A percentile compares a stretch with the other conserved stretches of the same genome.
These are phyloP conservation scores for Drosophila ficusphila DNA, from an alignment of 1,140 invertebrate genomes.

Conservation along the genomic window DNA sequence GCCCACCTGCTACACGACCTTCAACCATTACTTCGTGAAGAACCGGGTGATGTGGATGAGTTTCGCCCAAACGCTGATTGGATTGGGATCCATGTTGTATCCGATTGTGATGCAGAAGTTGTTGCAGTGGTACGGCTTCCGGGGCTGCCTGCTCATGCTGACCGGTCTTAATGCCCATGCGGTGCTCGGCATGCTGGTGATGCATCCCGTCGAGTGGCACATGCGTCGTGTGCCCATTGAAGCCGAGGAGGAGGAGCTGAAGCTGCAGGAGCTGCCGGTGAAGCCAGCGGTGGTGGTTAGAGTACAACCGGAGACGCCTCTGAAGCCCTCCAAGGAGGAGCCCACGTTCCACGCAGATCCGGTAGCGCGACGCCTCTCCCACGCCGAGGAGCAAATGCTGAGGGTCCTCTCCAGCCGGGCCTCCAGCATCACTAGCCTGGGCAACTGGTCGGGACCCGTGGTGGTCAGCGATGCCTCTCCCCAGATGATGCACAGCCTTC, in stretches of 20 bases:
- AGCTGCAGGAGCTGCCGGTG: neutral
- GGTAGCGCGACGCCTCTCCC: conserved; percentile 42
- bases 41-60: conserved; percentile 87
- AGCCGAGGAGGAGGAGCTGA: conserved; percentile 47
- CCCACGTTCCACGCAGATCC: conserved; percentile 11
- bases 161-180: conserved; percentile 87
- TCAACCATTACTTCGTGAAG: conserved; percentile 87
- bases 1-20: conserved; percentile 86
- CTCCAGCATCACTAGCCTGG: conserved; percentile 82
- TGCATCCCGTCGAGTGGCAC: conserved; percentile 89
- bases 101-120: conserved; percentile 85
- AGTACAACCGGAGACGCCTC: conserved; percentile 60
- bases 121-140: conserved; percentile 86
- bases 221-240: conserved; percentile 84
- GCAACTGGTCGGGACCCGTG: conserved; percentile 83
- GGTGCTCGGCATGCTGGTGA: conserved; percentile 87
- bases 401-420: conserved; percentile 55
- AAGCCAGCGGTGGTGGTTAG: conserved; percentile 37
- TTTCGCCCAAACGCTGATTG: conserved; percentile 86
- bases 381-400: conserved; percentile 53
- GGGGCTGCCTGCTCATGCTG: conserved; percentile 87
- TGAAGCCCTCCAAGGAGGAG: conserved; percentile 23
- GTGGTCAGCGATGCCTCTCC: conserved; percentile 77
- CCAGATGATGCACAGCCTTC: conserved; percentile 70
- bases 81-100: conserved; percentile 86